Evolutionary conservation across 2,113 vertebrate species (phyloP).

Genomic region (Festucalex cinctus): DNA sequence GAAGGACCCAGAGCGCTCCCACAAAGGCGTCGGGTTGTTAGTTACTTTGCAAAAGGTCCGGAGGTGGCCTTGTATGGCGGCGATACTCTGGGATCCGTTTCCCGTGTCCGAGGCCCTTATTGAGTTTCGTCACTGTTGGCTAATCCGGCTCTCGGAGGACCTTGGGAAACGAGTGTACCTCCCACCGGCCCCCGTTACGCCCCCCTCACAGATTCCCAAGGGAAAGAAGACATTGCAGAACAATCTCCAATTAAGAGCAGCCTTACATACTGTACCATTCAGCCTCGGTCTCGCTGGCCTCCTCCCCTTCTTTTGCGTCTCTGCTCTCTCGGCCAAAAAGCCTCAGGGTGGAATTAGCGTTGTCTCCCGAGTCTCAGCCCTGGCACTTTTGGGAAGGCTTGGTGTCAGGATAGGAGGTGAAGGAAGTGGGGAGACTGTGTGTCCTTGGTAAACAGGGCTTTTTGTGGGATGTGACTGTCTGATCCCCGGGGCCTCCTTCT

Average conservation of each 20-base stretch:
- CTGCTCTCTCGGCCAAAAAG: slow-evolving; percentile 53
- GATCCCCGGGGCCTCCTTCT: slow-evolving; percentile 61
- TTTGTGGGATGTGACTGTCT: slow-evolving; percentile 76
- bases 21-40: slow-evolving; percentile 64
- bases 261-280: slow-evolving; percentile 71
- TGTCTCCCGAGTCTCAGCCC: slow-evolving; percentile 72
- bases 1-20: slow-evolving; percentile 51
- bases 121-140: slow-evolving; percentile 62
- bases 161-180: slow-evolving; percentile 69
- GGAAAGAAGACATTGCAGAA: slow-evolving; percentile 70
- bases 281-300: slow-evolving; percentile 32
- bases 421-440: slow-evolving; percentile 43
- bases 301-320: slow-evolving; percentile 32
- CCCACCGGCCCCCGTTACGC: slow-evolving; percentile 29
- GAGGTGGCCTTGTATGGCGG: slow-evolving; percentile 61
- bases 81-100: slow-evolving; percentile 65
- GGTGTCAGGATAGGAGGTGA: slow-evolving; percentile 24
- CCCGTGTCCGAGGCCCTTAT: slow-evolving; percentile 65
- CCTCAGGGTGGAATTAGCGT: slow-evolving; percentile 69
- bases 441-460: slow-evolving; percentile 74
- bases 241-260: slow-evolving; percentile 76
- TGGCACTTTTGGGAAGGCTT: slow-evolving; percentile 56
- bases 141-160: slow-evolving; percentile 76
- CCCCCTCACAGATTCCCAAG: slow-evolving; percentile 63
- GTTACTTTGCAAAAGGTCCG: slow-evolving; percentile 65